Percentiles rank a stretch among this genome's conserved stretches.
phyloP scores from a whole-genome alignment of 2,113 vertebrate genomes.

The Dasyornis broadbenti region DNA sequence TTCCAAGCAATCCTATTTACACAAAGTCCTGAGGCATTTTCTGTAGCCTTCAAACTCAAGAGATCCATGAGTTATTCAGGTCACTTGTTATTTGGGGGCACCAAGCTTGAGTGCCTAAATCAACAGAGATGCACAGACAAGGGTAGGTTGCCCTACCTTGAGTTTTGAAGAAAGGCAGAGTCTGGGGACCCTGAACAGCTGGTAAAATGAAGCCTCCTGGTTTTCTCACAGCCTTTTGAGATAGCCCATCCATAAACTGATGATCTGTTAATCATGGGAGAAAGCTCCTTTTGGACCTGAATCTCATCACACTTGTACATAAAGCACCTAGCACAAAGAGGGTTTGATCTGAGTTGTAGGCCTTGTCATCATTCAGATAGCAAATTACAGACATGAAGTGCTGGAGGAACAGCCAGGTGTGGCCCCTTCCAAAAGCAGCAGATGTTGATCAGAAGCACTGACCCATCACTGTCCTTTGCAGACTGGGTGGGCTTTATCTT shows the following conservation, averaged over 20 bases:
- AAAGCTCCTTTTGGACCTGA: neutral
- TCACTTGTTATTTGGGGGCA: neutral
- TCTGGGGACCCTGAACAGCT: neutral
- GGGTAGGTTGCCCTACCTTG: neutral
- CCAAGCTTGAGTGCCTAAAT: neutral
- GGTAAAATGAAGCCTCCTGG: neutral
- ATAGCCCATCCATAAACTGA: neutral
- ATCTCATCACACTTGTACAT: neutral
- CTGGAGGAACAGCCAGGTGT: neutral
- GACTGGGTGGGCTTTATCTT: conserved; percentile 1
- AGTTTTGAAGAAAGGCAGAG: neutral
- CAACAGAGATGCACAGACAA: neutral
- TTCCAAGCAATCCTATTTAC: rapidly evolving
- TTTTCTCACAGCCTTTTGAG: neutral
- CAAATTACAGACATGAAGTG: neutral
- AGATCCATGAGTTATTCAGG: neutral
- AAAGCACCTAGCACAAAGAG: neutral
- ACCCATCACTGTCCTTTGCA: neutral
- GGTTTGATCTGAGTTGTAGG: neutral
- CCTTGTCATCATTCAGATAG: neutral
- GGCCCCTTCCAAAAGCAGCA: neutral
- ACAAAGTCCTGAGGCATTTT: neutral
- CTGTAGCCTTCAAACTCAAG: neutral
- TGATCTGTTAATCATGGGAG: neutral
- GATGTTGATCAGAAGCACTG: neutral